Conservation (phyloP, 2,797 vertebrate species). For the Neoniphon sammara region DNA sequence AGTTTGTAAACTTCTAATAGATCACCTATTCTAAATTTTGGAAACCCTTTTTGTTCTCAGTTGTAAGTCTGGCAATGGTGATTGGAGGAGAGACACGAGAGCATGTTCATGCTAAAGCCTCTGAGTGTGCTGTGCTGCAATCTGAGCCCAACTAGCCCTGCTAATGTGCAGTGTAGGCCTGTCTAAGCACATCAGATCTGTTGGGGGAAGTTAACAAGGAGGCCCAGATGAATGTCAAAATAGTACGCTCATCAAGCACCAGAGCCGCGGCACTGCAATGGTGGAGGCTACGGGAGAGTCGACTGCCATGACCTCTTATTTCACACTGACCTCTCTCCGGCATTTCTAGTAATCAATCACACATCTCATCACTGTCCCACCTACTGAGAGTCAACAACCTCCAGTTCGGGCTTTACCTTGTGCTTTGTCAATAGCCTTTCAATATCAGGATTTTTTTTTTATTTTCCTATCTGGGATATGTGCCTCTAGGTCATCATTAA, state of each 20-base stretch:
- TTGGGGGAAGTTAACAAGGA: slow-evolving; percentile 77
- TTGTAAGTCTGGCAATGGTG: not conserved
- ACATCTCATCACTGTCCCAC: slow-evolving; percentile 14
- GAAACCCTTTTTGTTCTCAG: slow-evolving; percentile 19
- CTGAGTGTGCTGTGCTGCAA: slow-evolving; percentile 57
- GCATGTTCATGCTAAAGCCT: slow-evolving; percentile 47
- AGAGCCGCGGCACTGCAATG: slow-evolving; percentile 40
- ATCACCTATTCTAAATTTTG: slow-evolving; percentile 19
- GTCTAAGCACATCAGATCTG: slow-evolving; percentile 78
- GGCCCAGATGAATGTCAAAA: slow-evolving; percentile 80
- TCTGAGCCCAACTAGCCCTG: slow-evolving; percentile 62
- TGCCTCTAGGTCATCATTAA: not conserved
- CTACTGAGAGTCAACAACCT: slow-evolving; percentile 18
- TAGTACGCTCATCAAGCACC: slow-evolving; percentile 64
- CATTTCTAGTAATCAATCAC: slow-evolving; percentile 61
- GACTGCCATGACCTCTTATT: slow-evolving; percentile 51
- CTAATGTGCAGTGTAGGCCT: slow-evolving; percentile 71
- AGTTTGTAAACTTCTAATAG: too few relatives aligned
- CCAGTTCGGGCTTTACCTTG: not conserved
- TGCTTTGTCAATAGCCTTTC: not conserved
- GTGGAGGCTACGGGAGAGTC: slow-evolving; percentile 43
- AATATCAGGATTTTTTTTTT: not conserved
- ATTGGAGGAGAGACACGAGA: slow-evolving; percentile 45
- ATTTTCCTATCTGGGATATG: not conserved
- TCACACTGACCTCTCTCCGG: slow-evolving; percentile 55